A percentile compares a stretch with the other conserved stretches of the same genome.
Evolutionary conservation across 2,888 invertebrate genomes (phyloP).

Genomic region (Perdita meconis): DNA sequence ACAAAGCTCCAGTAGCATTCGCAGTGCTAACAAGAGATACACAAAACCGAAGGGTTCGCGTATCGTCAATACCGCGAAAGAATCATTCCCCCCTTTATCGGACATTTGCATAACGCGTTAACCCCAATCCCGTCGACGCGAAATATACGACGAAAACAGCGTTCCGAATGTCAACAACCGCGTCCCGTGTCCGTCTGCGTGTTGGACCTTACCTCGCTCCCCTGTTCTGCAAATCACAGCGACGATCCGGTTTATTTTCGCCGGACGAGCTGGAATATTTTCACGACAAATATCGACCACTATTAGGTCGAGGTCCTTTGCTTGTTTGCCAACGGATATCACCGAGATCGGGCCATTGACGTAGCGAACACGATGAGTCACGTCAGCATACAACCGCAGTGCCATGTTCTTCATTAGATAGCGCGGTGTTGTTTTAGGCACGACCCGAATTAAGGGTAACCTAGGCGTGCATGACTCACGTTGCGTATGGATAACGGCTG

Average conservation of each 20-base stretch:
- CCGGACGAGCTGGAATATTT: slow-evolving; percentile 45
- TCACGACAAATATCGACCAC: slow-evolving; percentile 58
- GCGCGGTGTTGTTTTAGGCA: slow-evolving; percentile 70
- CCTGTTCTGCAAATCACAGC: slow-evolving; percentile 20
- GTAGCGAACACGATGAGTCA: slow-evolving; percentile 67
- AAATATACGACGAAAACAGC: neutral
- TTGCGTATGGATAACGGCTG: slow-evolving; percentile 50
- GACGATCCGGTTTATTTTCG: neutral
- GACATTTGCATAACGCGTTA: slow-evolving; percentile 15
- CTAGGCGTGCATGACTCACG: slow-evolving; percentile 62
- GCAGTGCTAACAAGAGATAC: neutral
- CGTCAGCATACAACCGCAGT: slow-evolving; percentile 69
- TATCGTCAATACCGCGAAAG: neutral
- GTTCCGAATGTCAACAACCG: neutral
- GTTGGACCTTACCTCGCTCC: neutral
- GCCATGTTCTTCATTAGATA: slow-evolving; percentile 69
- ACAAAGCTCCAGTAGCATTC: neutral
- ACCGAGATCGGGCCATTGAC: slow-evolving; percentile 56
- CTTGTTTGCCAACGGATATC: slow-evolving; percentile 63
- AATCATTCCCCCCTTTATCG: neutral
- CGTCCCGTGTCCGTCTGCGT: neutral
- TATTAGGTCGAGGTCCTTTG: slow-evolving; percentile 43
- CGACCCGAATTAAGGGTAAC: slow-evolving; percentile 66
- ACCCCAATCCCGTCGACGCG: neutral
- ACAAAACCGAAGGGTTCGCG: neutral